These are phyloP conservation scores for Scrobipalpa costella DNA, from an alignment of 2,888 invertebrate genomes.

Conservation along the genomic window DNA sequence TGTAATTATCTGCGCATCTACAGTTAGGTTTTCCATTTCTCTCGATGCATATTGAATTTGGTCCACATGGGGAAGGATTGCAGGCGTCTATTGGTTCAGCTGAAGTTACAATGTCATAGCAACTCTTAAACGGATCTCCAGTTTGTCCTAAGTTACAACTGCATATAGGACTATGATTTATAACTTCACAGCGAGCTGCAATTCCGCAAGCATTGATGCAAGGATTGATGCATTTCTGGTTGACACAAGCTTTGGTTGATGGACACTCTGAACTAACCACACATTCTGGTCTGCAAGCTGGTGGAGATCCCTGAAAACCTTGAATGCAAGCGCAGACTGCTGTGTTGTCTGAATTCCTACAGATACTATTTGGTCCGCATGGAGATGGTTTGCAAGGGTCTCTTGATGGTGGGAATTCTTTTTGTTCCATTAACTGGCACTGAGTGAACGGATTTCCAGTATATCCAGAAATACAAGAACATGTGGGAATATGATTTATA, in stretches of 20 bases:
- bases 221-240: conserved; percentile 90
- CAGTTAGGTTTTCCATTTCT: conserved; percentile 86
- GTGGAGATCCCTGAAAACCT: conserved; percentile 90
- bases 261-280: conserved; percentile 91
- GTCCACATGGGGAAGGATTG: conserved; percentile 90
- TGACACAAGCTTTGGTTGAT: conserved; percentile 90
- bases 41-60: conserved; percentile 87
- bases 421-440: conserved; percentile 64
- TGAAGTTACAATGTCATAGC: conserved; percentile 78
- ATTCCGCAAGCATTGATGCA: conserved; percentile 91
- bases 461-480: conserved; percentile 84
- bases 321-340: conserved; percentile 89
- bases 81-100: conserved; percentile 81
- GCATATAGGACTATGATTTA: conserved; percentile 93
- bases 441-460: conserved; percentile 87
- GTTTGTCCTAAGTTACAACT: conserved; percentile 88
- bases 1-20: conserved; percentile 87
- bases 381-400: conserved; percentile 90
- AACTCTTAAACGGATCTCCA: conserved; percentile 90
- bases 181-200: conserved; percentile 88
- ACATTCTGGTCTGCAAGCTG: conserved; percentile 91
- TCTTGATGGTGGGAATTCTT: conserved; percentile 48
- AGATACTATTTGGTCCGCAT: conserved; percentile 90
- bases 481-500: conserved; percentile 87
- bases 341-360: conserved; percentile 87